A percentile compares a stretch with the other conserved stretches of the same genome.
Conservation (phyloP, 2,888 invertebrate species). For the Dasypolia templi region DNA sequence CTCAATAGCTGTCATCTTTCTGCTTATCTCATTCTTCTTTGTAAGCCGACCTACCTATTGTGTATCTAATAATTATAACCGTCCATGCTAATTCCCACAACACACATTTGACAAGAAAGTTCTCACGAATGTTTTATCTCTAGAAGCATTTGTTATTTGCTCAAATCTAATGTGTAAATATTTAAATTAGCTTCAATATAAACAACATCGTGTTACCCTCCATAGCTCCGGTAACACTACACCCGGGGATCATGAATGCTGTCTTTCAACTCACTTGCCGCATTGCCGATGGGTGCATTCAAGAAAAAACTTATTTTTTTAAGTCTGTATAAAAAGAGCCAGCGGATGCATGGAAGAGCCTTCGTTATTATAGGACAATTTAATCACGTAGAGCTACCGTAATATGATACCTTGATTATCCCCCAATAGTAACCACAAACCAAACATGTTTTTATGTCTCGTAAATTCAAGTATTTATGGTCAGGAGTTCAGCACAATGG, state of each 20-base stretch:
- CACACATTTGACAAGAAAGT: constrained; percentile 58
- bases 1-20: constrained; percentile 54
- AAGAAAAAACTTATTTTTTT: constrained; percentile 55
- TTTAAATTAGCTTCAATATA: constrained; percentile 81
- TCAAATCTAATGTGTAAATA: constrained; percentile 77
- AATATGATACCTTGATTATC: constrained; percentile 77
- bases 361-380: constrained; percentile 75
- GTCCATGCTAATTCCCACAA: constrained; percentile 54
- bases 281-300: constrained; percentile 77
- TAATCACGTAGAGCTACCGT: constrained; percentile 79
- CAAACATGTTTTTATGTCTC: constrained; percentile 62
- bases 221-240: constrained; percentile 80
- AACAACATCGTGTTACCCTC: constrained; percentile 77
- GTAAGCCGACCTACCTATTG: constrained; percentile 42
- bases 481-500: constrained; percentile 33
- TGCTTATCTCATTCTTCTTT: constrained; percentile 48
- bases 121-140: constrained; percentile 73
- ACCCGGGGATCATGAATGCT: constrained; percentile 82
- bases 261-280: constrained; percentile 86
- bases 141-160: constrained; percentile 67
- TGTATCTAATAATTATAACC: constrained; percentile 41
- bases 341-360: constrained; percentile 77
- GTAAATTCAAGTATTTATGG: constrained; percentile 58
- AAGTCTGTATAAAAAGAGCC: constrained; percentile 56
- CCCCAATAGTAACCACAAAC: constrained; percentile 44